phyloP scores from a whole-genome alignment of 2,113 vertebrate genomes.

The Bujurquina vittata region DNA sequence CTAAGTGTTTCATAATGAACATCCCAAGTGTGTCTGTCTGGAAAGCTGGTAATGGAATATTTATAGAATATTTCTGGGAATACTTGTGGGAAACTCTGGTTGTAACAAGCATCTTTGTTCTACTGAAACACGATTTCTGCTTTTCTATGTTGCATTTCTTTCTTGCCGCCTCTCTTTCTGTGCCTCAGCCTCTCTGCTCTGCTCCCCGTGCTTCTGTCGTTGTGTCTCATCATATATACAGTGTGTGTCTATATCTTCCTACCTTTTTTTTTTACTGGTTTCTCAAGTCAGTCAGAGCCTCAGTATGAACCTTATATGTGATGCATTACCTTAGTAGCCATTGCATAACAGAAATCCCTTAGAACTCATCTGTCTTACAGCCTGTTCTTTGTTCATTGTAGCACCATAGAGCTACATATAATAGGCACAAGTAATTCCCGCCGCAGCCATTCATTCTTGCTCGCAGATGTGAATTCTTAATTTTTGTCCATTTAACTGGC shows the following conservation, averaged over 20 bases:
- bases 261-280: slow-evolving; percentile 25
- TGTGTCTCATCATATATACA: slow-evolving; percentile 24
- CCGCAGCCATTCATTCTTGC: slow-evolving; percentile 15
- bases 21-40: slow-evolving; percentile 55
- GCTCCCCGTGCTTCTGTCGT: slow-evolving; percentile 24
- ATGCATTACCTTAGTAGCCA: slow-evolving; percentile 42
- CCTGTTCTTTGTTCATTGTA: slow-evolving; percentile 23
- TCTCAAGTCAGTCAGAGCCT: slow-evolving; percentile 40
- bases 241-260: slow-evolving; percentile 7
- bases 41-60: slow-evolving; percentile 67
- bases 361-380: slow-evolving; percentile 36
- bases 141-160: slow-evolving; percentile 24
- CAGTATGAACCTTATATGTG: slow-evolving; percentile 55
- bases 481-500: slow-evolving; percentile 3
- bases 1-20: slow-evolving; percentile 59
- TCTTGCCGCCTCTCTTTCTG: slow-evolving; percentile 17
- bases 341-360: slow-evolving; percentile 20
- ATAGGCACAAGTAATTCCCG: slow-evolving; percentile 30
- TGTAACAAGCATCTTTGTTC: slow-evolving; percentile 61
- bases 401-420: slow-evolving; percentile 17
- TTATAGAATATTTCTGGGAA: slow-evolving; percentile 67
- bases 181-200: slow-evolving; percentile 17
- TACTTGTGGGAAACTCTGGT: slow-evolving; percentile 57
- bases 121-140: slow-evolving; percentile 38
- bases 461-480: slow-evolving; percentile 17